These are phyloP conservation scores for Esox lucius DNA, from an alignment of 2,797 vertebrate species.

Conservation along the genomic window DNA sequence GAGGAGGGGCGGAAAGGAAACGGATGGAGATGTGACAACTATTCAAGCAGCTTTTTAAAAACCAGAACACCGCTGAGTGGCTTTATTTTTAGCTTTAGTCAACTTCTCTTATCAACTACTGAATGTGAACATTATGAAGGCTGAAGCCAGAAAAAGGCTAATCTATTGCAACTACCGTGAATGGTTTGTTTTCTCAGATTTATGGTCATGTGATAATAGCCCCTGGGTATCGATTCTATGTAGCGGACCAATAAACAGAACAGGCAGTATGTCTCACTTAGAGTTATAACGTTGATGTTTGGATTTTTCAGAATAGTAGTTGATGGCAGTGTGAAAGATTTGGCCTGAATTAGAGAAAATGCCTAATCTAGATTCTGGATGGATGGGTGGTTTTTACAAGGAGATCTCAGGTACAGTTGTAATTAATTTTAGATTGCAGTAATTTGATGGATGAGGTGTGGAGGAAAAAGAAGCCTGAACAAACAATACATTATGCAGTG, in stretches of 20 bases:
- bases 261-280: conserved; percentile 17
- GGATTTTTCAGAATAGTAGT: conserved; percentile 16
- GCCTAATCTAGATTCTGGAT: neutral
- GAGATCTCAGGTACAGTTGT: conserved; percentile 23
- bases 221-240: conserved; percentile 47
- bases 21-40: neutral
- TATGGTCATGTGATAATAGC: conserved; percentile 22
- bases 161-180: conserved; percentile 7
- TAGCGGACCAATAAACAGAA: conserved; percentile 37
- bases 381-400: neutral
- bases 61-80: neutral
- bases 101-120: neutral
- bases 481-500: conserved; percentile 33
- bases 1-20: neutral
- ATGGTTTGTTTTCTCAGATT: conserved; percentile 17
- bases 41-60: neutral
- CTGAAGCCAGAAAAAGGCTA: conserved; percentile 7
- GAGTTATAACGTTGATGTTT: conserved; percentile 22
- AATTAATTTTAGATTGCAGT: conserved; percentile 45
- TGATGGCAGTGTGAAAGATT: neutral
- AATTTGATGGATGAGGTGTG: conserved; percentile 42
- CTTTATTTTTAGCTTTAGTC: neutral
- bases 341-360: neutral
- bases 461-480: conserved; percentile 48
- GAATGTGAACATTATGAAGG: neutral